Percentiles rank a stretch among this genome's conserved stretches.
These are phyloP conservation scores for Meiosimyza platycephala DNA, from an alignment of 2,888 invertebrate species.

Conservation along the genomic window DNA sequence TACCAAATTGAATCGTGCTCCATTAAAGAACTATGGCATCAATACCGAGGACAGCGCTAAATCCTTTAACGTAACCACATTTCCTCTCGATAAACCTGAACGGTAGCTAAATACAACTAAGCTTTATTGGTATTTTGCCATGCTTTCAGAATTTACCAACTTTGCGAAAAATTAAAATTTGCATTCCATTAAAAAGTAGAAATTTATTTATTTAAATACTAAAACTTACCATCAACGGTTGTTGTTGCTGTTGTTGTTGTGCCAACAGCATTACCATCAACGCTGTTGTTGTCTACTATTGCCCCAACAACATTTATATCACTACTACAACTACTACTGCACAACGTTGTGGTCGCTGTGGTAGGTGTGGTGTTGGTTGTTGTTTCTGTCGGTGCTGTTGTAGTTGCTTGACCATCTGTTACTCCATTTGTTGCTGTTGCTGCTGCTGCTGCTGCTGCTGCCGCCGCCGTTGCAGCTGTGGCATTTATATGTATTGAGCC, in stretches of 20 bases:
- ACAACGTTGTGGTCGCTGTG: slow-evolving; percentile 26
- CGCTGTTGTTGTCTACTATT: background rate
- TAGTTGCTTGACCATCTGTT: background rate
- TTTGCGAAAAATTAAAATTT: no score
- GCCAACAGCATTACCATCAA: slow-evolving; percentile 29
- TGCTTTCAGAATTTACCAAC: no score
- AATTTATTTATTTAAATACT: background rate
- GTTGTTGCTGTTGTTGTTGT: slow-evolving; percentile 25
- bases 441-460: slow-evolving; percentile 28
- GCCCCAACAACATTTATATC: background rate
- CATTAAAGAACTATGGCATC: no score
- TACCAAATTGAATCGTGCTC: no score
- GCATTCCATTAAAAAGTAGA: no score
- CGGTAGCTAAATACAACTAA: no score
- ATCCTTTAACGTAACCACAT: no score
- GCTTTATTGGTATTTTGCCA: no score
- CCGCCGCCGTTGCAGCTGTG: slow-evolving; percentile 49
- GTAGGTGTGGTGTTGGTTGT: slow-evolving; percentile 34
- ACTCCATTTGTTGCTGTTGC: background rate
- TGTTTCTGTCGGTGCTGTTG: slow-evolving; percentile 22
- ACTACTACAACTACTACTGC: slow-evolving; percentile 21
- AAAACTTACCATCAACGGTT: slow-evolving; percentile 23
- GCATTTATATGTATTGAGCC: slow-evolving; percentile 62
- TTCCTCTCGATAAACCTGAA: no score
- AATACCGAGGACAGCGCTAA: no score